Percentiles rank a stretch among this genome's conserved stretches.
These are phyloP conservation scores for Heliangelus exortis DNA, from an alignment of 2,797 vertebrate species.

Conservation along the genomic window DNA sequence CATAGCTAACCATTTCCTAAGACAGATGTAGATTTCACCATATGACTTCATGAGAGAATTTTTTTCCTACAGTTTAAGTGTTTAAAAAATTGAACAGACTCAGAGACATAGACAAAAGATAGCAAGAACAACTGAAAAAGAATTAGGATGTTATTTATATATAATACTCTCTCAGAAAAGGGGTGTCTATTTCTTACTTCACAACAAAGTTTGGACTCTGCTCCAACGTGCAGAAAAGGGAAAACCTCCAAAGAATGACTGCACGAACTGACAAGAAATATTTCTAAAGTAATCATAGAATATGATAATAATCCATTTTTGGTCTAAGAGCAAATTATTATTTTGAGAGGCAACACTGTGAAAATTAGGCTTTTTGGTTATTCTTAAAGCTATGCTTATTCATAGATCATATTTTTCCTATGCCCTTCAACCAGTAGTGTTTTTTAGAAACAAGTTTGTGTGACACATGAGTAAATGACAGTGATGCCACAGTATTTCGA, in stretches of 20 bases:
- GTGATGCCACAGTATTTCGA: neutral
- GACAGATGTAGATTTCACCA: neutral
- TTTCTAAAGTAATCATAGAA: neutral
- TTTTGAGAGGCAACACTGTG: neutral
- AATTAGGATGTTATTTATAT: neutral
- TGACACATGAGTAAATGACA: neutral
- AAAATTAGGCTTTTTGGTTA: neutral
- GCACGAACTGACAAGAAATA: neutral
- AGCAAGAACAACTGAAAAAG: neutral
- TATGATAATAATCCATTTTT: neutral
- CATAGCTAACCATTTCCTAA: neutral
- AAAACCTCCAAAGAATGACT: neutral
- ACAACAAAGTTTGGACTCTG: neutral
- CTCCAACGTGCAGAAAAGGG: neutral
- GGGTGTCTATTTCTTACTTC: neutral
- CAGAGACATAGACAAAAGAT: neutral
- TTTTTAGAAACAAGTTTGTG: neutral
- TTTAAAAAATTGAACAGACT: neutral
- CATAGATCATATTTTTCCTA: neutral
- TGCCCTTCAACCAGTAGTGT: neutral
- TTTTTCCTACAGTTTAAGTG: neutral
- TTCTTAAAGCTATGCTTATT: neutral
- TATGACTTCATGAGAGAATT: neutral
- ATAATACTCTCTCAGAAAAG: neutral
- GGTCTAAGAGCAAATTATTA: neutral